Evolutionary conservation across 2,888 invertebrate genomes (phyloP).

Genomic region (Lutraria lutraria): DNA sequence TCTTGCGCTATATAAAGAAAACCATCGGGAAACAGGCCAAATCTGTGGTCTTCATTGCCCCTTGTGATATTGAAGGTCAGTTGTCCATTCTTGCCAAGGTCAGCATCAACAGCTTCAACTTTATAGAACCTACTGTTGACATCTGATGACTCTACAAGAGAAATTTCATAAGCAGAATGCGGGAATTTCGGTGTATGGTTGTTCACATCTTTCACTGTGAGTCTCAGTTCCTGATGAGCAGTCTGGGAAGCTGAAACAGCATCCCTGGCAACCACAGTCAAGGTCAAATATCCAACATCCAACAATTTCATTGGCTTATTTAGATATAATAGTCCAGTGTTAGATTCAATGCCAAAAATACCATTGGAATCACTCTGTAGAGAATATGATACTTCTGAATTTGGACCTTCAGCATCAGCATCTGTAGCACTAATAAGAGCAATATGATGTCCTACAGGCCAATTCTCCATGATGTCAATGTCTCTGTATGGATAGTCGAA

Average conservation of each 20-base stretch:
- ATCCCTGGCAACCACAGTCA: slow-evolving; percentile 82
- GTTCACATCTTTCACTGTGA: slow-evolving; percentile 94
- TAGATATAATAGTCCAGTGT: slow-evolving; percentile 95
- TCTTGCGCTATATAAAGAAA: slow-evolving; percentile 94
- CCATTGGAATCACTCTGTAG: slow-evolving; percentile 92
- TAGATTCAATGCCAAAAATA: slow-evolving; percentile 94
- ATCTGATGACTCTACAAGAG: slow-evolving; percentile 94
- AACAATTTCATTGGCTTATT: slow-evolving; percentile 89
- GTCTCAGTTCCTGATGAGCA: slow-evolving; percentile 72
- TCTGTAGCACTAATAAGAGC: slow-evolving; percentile 95
- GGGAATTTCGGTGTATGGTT: slow-evolving; percentile 98
- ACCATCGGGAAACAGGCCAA: slow-evolving; percentile 98
- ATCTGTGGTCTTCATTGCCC: slow-evolving; percentile 94
- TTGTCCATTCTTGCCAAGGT: slow-evolving; percentile 81
- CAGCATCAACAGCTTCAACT: slow-evolving; percentile 82
- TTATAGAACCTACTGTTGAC: slow-evolving; percentile 92
- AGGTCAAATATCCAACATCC: slow-evolving; percentile 53
- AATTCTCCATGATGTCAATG: slow-evolving; percentile 93
- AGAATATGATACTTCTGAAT: slow-evolving; percentile 94
- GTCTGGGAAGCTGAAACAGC: slow-evolving; percentile 76
- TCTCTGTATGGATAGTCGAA: slow-evolving; percentile 84
- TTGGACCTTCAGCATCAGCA: slow-evolving; percentile 93
- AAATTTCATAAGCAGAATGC: slow-evolving; percentile 96
- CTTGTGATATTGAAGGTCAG: slow-evolving; percentile 90
- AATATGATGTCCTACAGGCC: slow-evolving; percentile 97